These are phyloP conservation scores for Leucopsar rothschildi DNA, from an alignment of 2,113 vertebrate genomes.

Conservation along the genomic window DNA sequence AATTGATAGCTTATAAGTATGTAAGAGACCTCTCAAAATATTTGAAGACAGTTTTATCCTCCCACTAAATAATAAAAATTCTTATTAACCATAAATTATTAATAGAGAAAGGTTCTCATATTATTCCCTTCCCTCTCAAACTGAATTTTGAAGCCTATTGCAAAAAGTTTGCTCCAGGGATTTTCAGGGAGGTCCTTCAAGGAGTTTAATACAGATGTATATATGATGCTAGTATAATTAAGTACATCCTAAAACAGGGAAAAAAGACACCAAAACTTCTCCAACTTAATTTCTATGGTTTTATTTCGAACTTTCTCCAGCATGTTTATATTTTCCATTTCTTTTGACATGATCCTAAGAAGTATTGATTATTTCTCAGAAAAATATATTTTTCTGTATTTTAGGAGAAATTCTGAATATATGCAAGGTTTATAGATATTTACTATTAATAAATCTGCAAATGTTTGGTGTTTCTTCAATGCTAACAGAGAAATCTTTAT, in stretches of 20 bases:
- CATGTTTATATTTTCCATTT: neutral
- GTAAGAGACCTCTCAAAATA: neutral
- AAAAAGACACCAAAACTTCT: neutral
- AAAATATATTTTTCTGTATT: neutral
- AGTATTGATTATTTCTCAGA: neutral
- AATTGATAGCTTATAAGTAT: neutral
- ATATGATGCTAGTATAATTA: neutral
- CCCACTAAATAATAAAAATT: neutral
- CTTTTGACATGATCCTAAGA: neutral
- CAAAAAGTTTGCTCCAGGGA: neutral
- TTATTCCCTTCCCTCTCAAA: neutral
- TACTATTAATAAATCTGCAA: neutral
- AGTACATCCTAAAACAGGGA: neutral
- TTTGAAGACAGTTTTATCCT: neutral
- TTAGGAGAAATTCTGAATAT: neutral
- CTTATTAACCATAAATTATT: neutral
- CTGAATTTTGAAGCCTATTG: neutral
- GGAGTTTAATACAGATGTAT: neutral
- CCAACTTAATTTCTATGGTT: neutral
- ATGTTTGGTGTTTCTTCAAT: neutral
- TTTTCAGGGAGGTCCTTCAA: neutral
- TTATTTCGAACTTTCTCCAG: neutral
- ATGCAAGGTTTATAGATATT: neutral
- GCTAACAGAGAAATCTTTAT: neutral
- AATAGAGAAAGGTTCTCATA: neutral